Evolutionary conservation across 2,888 invertebrate species (phyloP), one percentile per base, ranked within the genome.

Genomic region (Protonemura montana): DNA sequence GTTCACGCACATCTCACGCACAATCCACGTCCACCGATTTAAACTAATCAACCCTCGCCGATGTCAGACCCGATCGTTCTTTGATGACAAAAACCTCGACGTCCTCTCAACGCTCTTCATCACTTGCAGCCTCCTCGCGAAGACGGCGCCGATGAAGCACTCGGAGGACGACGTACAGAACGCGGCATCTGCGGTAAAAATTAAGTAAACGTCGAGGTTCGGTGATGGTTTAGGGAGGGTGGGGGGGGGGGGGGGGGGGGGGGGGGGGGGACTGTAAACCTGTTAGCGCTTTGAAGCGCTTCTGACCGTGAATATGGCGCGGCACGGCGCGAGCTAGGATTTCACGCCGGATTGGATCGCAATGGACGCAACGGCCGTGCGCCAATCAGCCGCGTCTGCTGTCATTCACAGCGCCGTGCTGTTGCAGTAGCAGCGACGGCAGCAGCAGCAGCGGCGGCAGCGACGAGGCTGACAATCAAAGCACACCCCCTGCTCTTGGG

Each of bases 131-230:
- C 59, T 59, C 59, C 21, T 21, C 16, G 21, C 59, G 59, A 59
- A 2, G 59, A 59, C 59, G 16, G 21, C 59, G 59, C 21, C 21
- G 59, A 59, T 21, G 59, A 59, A 7, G 59, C 59, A 59, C 13
- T 10, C 59, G 59, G 59, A 59, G 59, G 21, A 21, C 59, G 59
- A 10, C 59, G 35, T 21, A 21, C 59, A 59, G 59, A 10, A 21
- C 59, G 78, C 78, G 76, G 87, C 87, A 85, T 87, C 87, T 86
- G 85, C 85, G 86, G 78, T 82, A 85, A 82, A 87, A 85, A 87
- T 87, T 87, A 87, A 87, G 87, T 87, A 87, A 87, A 87, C 87
- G 86, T 35, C 35, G 35, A 35, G 5, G 35, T 35, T 35, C 35
- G 35, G 35, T 10, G 35, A 3, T 35, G 5, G 35, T n/a, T n/a